Base-by-base conservation (phyloP, 2,888 invertebrate genomes). In the Thera britannica region DNA sequence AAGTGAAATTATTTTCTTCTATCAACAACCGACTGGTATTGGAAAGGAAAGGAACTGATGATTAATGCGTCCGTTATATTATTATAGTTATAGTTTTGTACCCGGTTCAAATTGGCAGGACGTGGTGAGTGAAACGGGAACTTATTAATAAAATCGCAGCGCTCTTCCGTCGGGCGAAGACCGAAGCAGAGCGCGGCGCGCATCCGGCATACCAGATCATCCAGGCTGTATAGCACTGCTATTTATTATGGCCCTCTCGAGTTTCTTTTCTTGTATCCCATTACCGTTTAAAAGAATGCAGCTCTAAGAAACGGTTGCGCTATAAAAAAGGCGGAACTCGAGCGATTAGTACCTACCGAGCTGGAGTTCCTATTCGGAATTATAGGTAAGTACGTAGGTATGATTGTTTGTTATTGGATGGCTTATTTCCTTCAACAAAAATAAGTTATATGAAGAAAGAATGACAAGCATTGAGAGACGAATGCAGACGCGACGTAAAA, bases 101-200 rank as follows among this genome's bases (percentile, higher is more conserved):
- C 75, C 72, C 69, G 73, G 72, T 75, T 77, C 73, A 82, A 86
- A 89, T 85, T 87, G 83, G 84, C 90, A 90, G 91, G 90, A 90
- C 88, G 89, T 79, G 81, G 89, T 80, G 81, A 85, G 81, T 86
- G 85, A 87, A 90, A 90, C 90, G 90, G 91, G 90, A 91, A 90
- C 90, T 89, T 90, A 90, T 90, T 90, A 90, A 91, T 92, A 90
- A 90, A 90, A 90, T 89, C 82, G 88, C 88, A 84, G 83, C 85
- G 86, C 83, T 87, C 87, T 91, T 90, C 91, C 92, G 89, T 82
- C 82, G 83, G 81, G 79, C 84, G 84, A 85, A 84, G 84, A 84
- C 79, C 82, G 81, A 82, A 84, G 82, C 84, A 83, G 79, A 82
- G 78, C 62, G 36, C 72, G 62, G 76, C 81, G 75, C 81, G 80